A percentile compares a stretch with the other conserved stretches of the same genome.
Evolutionary conservation across 2,113 vertebrate genomes (phyloP).

Genomic region (Arvicanthis niloticus): DNA sequence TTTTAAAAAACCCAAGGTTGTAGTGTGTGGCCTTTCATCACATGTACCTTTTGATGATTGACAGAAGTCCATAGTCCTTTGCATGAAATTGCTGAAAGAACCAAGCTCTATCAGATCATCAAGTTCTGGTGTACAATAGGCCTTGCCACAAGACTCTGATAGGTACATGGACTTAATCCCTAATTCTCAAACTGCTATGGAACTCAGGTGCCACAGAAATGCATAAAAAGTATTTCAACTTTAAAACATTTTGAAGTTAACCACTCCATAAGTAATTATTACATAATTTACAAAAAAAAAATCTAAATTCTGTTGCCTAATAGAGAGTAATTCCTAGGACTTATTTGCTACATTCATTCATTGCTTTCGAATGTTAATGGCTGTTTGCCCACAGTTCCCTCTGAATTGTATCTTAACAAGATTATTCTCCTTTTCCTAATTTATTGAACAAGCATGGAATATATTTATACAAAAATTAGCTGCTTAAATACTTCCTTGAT

Average conservation of each 20-base stretch:
- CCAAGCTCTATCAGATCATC: background rate
- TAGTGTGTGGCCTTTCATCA: fast-evolving
- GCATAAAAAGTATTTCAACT: slow-evolving; percentile 19
- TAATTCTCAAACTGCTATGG: background rate
- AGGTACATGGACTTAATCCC: background rate
- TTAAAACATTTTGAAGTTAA: slow-evolving; percentile 47
- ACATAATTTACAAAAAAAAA: slow-evolving; percentile 82
- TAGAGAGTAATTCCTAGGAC: slow-evolving; percentile 89
- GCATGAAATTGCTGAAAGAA: slow-evolving; percentile 22
- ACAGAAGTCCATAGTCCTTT: background rate
- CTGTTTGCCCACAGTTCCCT: slow-evolving; percentile 88
- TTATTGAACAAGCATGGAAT: slow-evolving; percentile 87
- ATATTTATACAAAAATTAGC: slow-evolving; percentile 88
- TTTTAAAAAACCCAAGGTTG: no score
- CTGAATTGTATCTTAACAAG: slow-evolving; percentile 88
- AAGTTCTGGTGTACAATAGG: background rate
- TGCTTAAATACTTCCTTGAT: slow-evolving; percentile 85
- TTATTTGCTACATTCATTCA: slow-evolving; percentile 76
- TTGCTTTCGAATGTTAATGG: slow-evolving; percentile 86
- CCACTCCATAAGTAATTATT: slow-evolving; percentile 75
- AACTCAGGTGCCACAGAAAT: background rate
- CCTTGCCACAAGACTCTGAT: background rate
- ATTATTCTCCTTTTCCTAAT: slow-evolving; percentile 89
- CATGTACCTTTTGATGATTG: background rate
- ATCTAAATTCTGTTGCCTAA: slow-evolving; percentile 84